phyloP scores from a whole-genome alignment of 2,888 invertebrate species.

The Eretmocerus hayati region DNA sequence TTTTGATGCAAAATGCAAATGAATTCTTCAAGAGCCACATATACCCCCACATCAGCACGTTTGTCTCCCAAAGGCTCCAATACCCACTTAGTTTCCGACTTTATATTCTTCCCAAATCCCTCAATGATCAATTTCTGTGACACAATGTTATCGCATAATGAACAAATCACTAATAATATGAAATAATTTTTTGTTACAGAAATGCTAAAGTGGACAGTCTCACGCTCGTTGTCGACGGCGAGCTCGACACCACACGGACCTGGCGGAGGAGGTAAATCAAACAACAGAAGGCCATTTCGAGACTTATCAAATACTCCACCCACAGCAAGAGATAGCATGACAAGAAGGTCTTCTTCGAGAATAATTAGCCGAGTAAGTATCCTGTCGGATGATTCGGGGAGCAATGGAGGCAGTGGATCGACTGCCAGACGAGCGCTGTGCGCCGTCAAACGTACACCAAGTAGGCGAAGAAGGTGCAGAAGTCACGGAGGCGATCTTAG shows the following conservation, averaged over 20 bases:
- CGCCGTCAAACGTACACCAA: slow-evolving; percentile 26
- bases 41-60: no score
- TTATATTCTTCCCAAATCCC: no score
- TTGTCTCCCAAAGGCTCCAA: no score
- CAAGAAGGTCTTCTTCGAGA: neutral
- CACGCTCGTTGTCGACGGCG: slow-evolving; percentile 43
- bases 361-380: neutral
- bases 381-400: neutral
- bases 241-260: slow-evolving; percentile 42
- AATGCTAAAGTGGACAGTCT: slow-evolving; percentile 46
- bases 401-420: neutral
- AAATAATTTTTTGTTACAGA: no score
- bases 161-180: no score
- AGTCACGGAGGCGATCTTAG: slow-evolving; percentile 42
- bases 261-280: slow-evolving; percentile 1
- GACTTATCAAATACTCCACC: slow-evolving; percentile 45
- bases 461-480: slow-evolving; percentile 38
- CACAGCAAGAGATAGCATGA: slow-evolving; percentile 22
- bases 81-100: no score
- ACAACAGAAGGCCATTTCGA: slow-evolving; percentile 35
- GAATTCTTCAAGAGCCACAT: no score
- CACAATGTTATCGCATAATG: no score
- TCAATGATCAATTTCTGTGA: no score
- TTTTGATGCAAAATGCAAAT: no score
- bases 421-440: no score